Conservation (phyloP, 2,113 vertebrate species). For the Cyprinodon variegatus region DNA sequence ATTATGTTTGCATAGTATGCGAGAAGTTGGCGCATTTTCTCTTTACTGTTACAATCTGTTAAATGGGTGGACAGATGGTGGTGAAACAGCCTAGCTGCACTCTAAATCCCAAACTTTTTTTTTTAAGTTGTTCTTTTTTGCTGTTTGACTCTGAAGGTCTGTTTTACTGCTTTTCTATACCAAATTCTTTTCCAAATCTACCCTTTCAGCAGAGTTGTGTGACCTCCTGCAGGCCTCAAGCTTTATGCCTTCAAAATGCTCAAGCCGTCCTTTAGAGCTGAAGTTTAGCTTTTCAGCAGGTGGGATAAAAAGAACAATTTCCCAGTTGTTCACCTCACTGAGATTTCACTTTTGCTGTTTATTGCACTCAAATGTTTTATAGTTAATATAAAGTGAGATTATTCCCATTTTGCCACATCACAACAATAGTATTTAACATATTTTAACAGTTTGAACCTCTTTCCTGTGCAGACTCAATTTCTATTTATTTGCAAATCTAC, state of each 20-base stretch:
- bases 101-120: background rate
- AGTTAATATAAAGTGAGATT: background rate
- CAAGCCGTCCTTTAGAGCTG: conserved; percentile 21
- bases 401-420: background rate
- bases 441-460: background rate
- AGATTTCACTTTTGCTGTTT: conserved; percentile 27
- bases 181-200: conserved; percentile 9
- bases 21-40: background rate
- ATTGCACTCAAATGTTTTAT: conserved; percentile 36
- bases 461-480: too few species aligned
- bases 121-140: conserved; percentile 1
- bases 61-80: conserved; percentile 5
- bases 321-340: conserved; percentile 36
- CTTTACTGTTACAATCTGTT: background rate
- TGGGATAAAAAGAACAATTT: conserved; percentile 30
- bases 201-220: conserved; percentile 9
- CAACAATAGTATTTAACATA: background rate
- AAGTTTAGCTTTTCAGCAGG: conserved; percentile 35
- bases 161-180: conserved; percentile 16
- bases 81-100: background rate
- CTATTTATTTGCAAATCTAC: too few species aligned
- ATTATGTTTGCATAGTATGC: background rate
- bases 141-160: conserved; percentile 13
- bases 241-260: conserved; percentile 19
- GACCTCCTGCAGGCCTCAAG: background rate